Base-by-base conservation (phyloP, 2,888 invertebrate species). In the Drosophila koepferae region DNA sequence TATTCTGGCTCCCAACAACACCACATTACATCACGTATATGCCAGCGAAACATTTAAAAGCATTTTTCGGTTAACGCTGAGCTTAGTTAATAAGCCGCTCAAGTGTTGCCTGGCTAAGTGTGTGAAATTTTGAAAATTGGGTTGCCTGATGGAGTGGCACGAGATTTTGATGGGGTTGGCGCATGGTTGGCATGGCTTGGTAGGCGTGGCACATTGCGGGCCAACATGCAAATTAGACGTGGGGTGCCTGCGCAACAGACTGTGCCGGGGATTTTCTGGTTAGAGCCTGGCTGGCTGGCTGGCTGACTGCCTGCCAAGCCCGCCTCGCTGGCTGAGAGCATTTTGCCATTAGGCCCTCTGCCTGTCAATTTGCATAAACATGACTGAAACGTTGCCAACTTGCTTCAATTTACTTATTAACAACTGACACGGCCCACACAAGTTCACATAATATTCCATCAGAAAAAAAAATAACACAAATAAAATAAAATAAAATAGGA, bases 301-400 rank as follows among this genome's bases (percentile, higher is more conserved):
- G 68, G n/a, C 65, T n/a, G 46, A 8, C 18, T 34, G 51, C 16
- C 49, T 62, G 72, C 18, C 72, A 60, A 60, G 60, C 44, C 58
- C 69, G 69, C 12, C 68, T 69, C 43, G 31, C 9, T 9, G 34
- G 20, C 14, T 34, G 66, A 71, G 55, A 74, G 80, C 80, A 75
- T 80, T 80, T 79, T 53, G 48, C 64, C 77, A 80, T 80, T 75
- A 77, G 67, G 53, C 55, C 53, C 59, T 55, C 46, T 56, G 67
- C 41, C 67, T 80, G 71, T 68, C 66, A 77, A 77, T 77, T 77
- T 77, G 75, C 77, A 77, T 80, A 77, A 71, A 71, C 71, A 79
- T 67, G 40, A 53, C 71, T 71, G 44, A 60, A 59, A 38, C 51
- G n/a, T 40, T 61, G 59, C 34, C 46, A 79, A 64, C 66, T 51